These are phyloP conservation scores for Porphyrio hochstetteri DNA, from an alignment of 2,113 vertebrate species.

Conservation along the genomic window DNA sequence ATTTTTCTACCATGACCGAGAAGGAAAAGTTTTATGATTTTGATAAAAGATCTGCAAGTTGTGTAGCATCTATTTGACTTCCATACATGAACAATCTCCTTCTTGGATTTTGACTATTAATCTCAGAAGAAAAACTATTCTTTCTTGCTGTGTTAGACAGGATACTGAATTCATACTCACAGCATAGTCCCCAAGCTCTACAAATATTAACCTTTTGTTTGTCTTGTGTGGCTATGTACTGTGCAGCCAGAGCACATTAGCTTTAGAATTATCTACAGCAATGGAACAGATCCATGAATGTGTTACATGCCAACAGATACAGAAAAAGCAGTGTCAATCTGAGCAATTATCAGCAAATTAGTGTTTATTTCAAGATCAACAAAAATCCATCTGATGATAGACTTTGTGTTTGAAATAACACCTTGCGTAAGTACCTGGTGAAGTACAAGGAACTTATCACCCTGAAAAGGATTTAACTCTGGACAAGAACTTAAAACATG, in stretches of 20 bases:
- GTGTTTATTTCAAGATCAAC: conserved; percentile 57
- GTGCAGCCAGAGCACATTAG: background rate
- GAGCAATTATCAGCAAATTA: conserved; percentile 63
- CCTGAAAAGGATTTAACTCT: background rate
- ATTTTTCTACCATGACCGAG: background rate
- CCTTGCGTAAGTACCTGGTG: background rate
- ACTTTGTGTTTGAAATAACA: background rate
- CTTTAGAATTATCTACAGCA: background rate
- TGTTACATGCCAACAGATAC: background rate
- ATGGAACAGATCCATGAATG: background rate
- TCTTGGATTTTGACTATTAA: background rate
- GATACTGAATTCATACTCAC: background rate
- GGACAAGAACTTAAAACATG: background rate
- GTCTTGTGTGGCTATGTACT: background rate
- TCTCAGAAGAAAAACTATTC: background rate
- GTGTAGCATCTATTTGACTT: background rate
- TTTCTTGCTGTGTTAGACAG: background rate
- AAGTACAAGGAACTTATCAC: background rate
- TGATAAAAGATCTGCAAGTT: background rate
- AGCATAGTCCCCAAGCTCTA: background rate
- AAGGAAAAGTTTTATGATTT: background rate
- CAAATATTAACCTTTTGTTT: background rate
- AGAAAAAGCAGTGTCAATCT: background rate
- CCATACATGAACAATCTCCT: background rate
- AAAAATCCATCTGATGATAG: background rate